Conservation (phyloP, 2,888 invertebrate species). For the Helicoverpa assulta region DNA sequence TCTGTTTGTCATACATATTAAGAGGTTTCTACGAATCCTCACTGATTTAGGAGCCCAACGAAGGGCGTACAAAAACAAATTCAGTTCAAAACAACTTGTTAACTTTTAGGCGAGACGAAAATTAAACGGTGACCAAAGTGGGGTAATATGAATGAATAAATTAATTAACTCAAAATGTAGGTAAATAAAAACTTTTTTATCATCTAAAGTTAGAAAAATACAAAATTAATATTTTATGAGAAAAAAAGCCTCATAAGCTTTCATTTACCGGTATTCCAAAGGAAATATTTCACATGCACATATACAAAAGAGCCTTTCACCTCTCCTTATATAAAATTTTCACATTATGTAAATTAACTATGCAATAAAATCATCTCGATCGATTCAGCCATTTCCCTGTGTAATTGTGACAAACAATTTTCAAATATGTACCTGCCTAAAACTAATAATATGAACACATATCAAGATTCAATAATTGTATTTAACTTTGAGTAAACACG, state of each 20-base stretch:
- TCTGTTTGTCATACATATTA: too few relatives aligned
- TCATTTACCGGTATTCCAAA: too few relatives aligned
- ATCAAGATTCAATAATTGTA: not conserved
- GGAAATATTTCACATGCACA: too few relatives aligned
- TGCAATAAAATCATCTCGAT: too few relatives aligned
- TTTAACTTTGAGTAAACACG: not conserved
- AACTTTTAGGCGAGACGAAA: slow-evolving; percentile 42
- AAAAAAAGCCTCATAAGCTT: too few relatives aligned
- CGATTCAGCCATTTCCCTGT: too few relatives aligned
- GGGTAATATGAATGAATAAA: slow-evolving; percentile 28
- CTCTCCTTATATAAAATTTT: too few relatives aligned
- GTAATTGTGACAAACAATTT: too few relatives aligned
- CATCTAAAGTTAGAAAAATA: not conserved
- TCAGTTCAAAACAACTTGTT: slow-evolving; percentile 40
- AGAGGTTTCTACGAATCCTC: not conserved
- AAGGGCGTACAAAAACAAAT: slow-evolving; percentile 40
- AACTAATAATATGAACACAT: too few relatives aligned
- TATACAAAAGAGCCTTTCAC: too few relatives aligned
- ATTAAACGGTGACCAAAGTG: slow-evolving; percentile 43
- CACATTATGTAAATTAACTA: too few relatives aligned
- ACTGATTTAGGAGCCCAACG: slow-evolving; percentile 27
- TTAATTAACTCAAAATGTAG: slow-evolving; percentile 13
- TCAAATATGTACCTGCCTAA: too few relatives aligned
- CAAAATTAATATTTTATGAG: not conserved
- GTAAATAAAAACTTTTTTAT: not conserved